Base-by-base conservation (phyloP, 1,140 invertebrate genomes). In the Diuraphis noxia region DNA sequence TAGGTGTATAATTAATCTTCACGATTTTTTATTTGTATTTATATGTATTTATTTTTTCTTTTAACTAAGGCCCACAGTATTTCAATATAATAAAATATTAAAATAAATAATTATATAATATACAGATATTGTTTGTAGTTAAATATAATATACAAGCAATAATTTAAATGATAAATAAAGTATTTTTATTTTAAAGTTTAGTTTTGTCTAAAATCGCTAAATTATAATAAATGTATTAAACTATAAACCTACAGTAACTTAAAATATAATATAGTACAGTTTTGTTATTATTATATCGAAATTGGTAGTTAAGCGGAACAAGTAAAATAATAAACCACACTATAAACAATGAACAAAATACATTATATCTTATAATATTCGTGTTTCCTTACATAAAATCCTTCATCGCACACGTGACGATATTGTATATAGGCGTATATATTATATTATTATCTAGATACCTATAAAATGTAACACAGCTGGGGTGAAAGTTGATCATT, bases 311-410 rank as follows among this genome's bases (percentile, higher is more conserved):
- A 72, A 72, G n/a, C 56, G 30, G 56, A 21, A n/a, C 30, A 72
- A 1, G 56, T 72, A 72, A 72, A 72, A 72, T 72, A 72, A 72
- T 72, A 63, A n/a, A 72, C 56, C 81, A 41, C 36, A 36, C 38
- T 41, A 30, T 84, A 84, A 84, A 81, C 36, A 81, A 81, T 81
- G 23, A 81, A 81, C 79, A 81, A 81, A 36, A 38, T 79, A 79
- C 77, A 36, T 38, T 72, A 72, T n/a, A n/a, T 13, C 56, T 34
- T 10, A 72, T 72, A 72, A 79, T 34, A 79, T 79, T 79, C 77
- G 77, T 79, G 77, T 79, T 36, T 72, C 36, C 9, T 81, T 38
- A 38, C 25, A 30, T 30, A 30, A 82, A 82, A 40, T 41, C 23
- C 81, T 82, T 82, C 23, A 7, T 82, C 40, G 38, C 23, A 40